Percentiles rank a stretch among this genome's conserved stretches.
phyloP scores from a whole-genome alignment of 1,140 invertebrate species.

The Saxidomus purpurata region DNA sequence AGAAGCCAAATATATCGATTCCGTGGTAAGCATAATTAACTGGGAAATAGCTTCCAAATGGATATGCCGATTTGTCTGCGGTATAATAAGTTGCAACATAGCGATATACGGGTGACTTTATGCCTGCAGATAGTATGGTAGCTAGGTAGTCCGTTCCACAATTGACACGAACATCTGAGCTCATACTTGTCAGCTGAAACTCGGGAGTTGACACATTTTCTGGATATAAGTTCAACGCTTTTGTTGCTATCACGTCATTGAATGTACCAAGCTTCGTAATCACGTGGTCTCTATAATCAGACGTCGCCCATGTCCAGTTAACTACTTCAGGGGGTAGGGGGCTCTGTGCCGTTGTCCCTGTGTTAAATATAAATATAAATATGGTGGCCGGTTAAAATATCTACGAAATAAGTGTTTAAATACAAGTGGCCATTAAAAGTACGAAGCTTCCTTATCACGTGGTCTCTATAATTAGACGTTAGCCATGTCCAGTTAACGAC shows the following conservation, averaged over 20 bases:
- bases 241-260: conserved; percentile 13
- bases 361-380: no score
- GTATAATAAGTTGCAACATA: conserved; percentile 44
- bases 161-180: no score
- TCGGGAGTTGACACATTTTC: conserved; percentile 10
- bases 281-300: no score
- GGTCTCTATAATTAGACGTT: conserved; percentile 38
- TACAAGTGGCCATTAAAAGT: no score
- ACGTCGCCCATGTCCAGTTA: no score
- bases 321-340: no score
- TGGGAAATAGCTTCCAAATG: conserved; percentile 12
- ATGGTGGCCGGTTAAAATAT: no score
- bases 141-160: conserved; percentile 55
- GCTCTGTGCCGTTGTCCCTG: conserved; percentile 69
- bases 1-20: no score
- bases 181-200: conserved; percentile 29
- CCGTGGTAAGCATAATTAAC: conserved; percentile 67
- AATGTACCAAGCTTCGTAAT: no score
- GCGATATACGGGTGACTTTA: conserved; percentile 42
- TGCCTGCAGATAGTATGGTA: neutral
- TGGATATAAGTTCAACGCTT: conserved; percentile 54
- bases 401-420: no score
- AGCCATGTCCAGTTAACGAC: conserved; percentile 68
- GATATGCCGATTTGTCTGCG: neutral
- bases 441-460: no score